A percentile compares a stretch with the other conserved stretches of the same genome.
Conservation (phyloP, 37 sponge, comb jelly and placozoan species). For the Geodia barretti region DNA sequence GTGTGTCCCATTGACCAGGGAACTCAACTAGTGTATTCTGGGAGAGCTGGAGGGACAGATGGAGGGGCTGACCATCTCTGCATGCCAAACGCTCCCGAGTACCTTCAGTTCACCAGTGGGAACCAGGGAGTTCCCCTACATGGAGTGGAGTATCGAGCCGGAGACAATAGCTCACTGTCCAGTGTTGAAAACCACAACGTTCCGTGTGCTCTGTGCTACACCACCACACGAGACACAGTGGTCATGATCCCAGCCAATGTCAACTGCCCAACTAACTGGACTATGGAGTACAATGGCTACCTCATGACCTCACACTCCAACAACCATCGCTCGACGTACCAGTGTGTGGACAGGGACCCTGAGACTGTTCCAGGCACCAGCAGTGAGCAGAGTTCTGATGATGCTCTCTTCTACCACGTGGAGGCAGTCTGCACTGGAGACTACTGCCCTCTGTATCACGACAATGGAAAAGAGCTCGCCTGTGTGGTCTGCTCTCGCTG, state of each 20-base stretch:
- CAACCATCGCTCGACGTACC: constrained; percentile 8
- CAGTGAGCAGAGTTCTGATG: neutral
- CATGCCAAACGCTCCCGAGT: no score
- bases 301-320: constrained; percentile 24
- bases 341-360: constrained; percentile 59
- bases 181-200: constrained; percentile 22
- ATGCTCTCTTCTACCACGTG: constrained; percentile 42
- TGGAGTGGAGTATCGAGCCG: no score
- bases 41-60: no score
- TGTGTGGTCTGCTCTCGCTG: constrained; percentile 61
- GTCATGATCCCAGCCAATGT: constrained; percentile 47
- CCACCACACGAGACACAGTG: constrained; percentile 9
- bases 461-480: constrained; percentile 35
- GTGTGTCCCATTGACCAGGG: no score
- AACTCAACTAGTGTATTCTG: no score
- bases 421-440: constrained; percentile 51
- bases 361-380: constrained; percentile 24
- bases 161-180: no score
- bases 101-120: no score
- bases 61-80: no score
- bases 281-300: constrained; percentile 63
- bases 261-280: constrained; percentile 46
- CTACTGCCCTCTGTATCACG: constrained; percentile 51
- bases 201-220: constrained; percentile 65
- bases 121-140: no score